Percentiles rank a stretch among this genome's conserved stretches.
These are phyloP conservation scores for Toxotes lorentzi DNA, from an alignment of 2,797 vertebrate genomes.

Conservation along the genomic window DNA sequence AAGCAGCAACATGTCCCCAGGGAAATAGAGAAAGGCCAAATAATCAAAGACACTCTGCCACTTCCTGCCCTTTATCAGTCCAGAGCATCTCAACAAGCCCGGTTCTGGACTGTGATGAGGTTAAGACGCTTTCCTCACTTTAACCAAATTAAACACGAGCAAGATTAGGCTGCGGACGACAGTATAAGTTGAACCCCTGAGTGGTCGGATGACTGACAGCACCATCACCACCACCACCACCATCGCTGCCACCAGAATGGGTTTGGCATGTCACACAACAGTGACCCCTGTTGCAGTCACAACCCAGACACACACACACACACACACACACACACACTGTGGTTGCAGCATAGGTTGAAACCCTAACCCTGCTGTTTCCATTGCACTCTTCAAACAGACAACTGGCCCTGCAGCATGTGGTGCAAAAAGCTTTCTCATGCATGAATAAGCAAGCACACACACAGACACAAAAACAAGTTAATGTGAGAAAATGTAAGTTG, in stretches of 20 bases:
- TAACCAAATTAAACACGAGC: constrained; percentile 47
- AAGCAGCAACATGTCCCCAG: constrained; percentile 71
- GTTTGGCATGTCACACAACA: constrained; percentile 67
- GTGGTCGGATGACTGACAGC: constrained; percentile 62
- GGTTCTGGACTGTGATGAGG: constrained; percentile 42
- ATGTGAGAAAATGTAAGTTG: constrained; percentile 39
- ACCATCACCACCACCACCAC: constrained; percentile 5
- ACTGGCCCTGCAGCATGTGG: constrained; percentile 64
- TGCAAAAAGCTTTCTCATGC: constrained; percentile 30
- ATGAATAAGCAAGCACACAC: constrained; percentile 23
- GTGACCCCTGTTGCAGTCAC: constrained; percentile 55
- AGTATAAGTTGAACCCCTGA: constrained; percentile 20
- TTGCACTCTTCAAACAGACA: constrained; percentile 64
- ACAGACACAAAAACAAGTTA: constrained; percentile 28
- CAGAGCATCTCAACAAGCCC: constrained; percentile 51
- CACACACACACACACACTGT: constrained; percentile 20
- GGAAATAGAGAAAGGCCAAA: constrained; percentile 80
- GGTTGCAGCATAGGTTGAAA: constrained; percentile 64
- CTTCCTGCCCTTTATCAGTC: constrained; percentile 75
- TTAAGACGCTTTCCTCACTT: constrained; percentile 53
- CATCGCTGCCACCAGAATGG: constrained; percentile 35
- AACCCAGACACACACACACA: constrained; percentile 40
- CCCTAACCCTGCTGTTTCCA: constrained; percentile 72
- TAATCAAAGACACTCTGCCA: constrained; percentile 79
- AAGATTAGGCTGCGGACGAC: constrained; percentile 30